These are phyloP conservation scores for Micromussa lordhowensis DNA, from an alignment of 92 coral and sea anemone genomes.

Conservation along the genomic window DNA sequence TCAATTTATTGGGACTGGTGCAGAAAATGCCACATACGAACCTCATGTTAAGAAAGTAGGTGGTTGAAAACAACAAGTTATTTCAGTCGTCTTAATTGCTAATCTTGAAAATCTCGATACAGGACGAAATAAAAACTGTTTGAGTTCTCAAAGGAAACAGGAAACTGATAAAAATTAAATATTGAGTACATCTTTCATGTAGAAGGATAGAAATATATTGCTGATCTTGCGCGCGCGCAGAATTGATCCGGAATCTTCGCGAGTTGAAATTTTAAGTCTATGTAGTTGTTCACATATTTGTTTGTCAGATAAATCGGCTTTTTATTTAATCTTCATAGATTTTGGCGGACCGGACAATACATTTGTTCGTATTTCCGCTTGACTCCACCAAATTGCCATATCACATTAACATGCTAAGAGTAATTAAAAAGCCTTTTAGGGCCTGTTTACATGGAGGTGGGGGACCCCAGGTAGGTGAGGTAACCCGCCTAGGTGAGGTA, in stretches of 20 bases:
- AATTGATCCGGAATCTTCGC: too few relatives aligned
- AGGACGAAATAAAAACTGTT: not conserved
- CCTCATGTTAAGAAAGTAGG: not conserved
- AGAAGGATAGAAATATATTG: too few relatives aligned
- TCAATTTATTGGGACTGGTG: not conserved
- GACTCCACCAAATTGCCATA: not conserved
- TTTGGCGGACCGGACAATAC: not conserved
- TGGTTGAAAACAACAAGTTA: not conserved
- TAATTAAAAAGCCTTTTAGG: not conserved
- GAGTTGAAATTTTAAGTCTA: not conserved
- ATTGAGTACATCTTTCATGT: too few relatives aligned
- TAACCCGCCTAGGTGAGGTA: too few relatives aligned
- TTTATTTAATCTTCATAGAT: not conserved
- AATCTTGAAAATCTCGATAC: not conserved
- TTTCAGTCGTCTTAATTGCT: not conserved
- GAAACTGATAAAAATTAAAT: too few relatives aligned
- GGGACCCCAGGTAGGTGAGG: too few relatives aligned
- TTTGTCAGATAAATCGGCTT: not conserved
- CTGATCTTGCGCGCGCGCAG: too few relatives aligned
- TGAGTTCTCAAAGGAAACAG: too few relatives aligned
- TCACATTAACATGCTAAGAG: not conserved
- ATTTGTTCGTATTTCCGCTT: slow-evolving; percentile 1
- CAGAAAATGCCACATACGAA: not conserved
- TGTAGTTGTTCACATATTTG: not conserved
- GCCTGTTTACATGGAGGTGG: too few relatives aligned